Percentiles rank a stretch among this genome's conserved stretches.
phyloP scores from a whole-genome alignment of 2,888 invertebrate genomes.

The Lasioglossum villosulum region DNA sequence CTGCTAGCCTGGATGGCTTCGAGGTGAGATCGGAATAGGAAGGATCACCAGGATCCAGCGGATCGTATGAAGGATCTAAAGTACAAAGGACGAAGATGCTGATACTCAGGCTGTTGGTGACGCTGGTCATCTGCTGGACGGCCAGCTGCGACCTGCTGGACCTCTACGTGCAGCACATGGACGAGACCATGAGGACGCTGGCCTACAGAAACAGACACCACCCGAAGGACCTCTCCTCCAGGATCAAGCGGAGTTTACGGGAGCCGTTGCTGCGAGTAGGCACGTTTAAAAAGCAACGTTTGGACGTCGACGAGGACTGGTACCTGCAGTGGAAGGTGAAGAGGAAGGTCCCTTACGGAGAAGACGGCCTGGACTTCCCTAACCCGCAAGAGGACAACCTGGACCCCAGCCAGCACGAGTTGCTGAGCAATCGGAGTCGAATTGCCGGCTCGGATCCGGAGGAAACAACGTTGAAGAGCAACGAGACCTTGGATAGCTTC shows the following conservation, averaged over 20 bases:
- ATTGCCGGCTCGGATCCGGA: constrained; percentile 9
- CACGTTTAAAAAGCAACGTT: constrained; percentile 75
- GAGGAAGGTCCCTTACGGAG: constrained; percentile 57
- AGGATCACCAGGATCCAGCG: constrained; percentile 15
- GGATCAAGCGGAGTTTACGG: constrained; percentile 70
- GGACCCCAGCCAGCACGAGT: constrained; percentile 70
- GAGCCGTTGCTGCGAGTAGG: constrained; percentile 68
- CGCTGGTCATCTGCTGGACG: constrained; percentile 69
- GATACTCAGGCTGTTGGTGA: constrained; percentile 69
- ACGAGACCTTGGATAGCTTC: constrained; percentile 7
- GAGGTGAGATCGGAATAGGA: not conserved
- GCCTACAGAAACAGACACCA: constrained; percentile 70
- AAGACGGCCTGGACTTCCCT: constrained; percentile 76
- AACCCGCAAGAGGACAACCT: constrained; percentile 73
- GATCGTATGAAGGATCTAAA: constrained; percentile 60
- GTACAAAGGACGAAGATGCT: constrained; percentile 73
- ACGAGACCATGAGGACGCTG: constrained; percentile 80
- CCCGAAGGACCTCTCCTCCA: constrained; percentile 65
- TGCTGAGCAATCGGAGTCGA: constrained; percentile 42
- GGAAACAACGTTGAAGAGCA: not conserved
- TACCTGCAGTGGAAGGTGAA: constrained; percentile 61
- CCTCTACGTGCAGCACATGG: constrained; percentile 83
- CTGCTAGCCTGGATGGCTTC: constrained; percentile 14
- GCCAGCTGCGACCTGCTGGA: constrained; percentile 79
- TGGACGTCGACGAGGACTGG: constrained; percentile 78